Base-by-base conservation (phyloP, 2,113 vertebrate genomes). In the Lipophrys pholis region DNA sequence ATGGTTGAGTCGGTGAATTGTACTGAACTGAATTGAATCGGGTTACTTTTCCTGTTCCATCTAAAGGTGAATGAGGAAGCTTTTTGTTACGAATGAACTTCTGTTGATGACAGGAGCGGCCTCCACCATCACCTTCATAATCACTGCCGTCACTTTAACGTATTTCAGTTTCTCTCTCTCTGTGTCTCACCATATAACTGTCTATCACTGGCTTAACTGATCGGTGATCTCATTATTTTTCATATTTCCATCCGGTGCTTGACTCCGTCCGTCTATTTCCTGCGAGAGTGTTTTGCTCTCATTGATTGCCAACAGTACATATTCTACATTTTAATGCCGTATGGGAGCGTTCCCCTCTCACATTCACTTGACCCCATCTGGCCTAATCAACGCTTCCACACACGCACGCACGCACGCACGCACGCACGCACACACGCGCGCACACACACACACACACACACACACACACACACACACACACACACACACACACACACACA, bases 321-420 rank as follows among this genome's bases (percentile, higher is more conserved):
- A 77, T 72, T 81, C 69, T 65, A 70, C 54, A 83, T 85, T 86
- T 81, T 75, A 81, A 81, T 72, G 78, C 76, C 69, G 73, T 73
- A 54, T 75, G 68, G 72, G 54, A 69, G 61, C 40, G 6, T 72
- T 65, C 55, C 62, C 75, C 48, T 80, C 65, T 71, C 80, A 54
- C 78, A 73, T 77, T 81, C 73, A 87, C 70, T 86, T 89, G 86
- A 91, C 87, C 89, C 82, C 84, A 86, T 81, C 87, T 90, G 89
- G 84, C 81, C 84, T 82, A 85, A 91, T 91, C 89, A 90, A 78
- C 11, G 59, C 72, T 69, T 72, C 68, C 36, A 40, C 69, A 21
- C 17, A 16, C 75, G 53, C 41, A 41, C 61, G 46, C 63, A 52
- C 79, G 61, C 62, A 50, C 68, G 46, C 76, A 77, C 83, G 49